Evolutionary conservation across 2,113 vertebrate species (phyloP), one percentile per base, ranked within the genome.

Genomic region (Cygnus buccinator): DNA sequence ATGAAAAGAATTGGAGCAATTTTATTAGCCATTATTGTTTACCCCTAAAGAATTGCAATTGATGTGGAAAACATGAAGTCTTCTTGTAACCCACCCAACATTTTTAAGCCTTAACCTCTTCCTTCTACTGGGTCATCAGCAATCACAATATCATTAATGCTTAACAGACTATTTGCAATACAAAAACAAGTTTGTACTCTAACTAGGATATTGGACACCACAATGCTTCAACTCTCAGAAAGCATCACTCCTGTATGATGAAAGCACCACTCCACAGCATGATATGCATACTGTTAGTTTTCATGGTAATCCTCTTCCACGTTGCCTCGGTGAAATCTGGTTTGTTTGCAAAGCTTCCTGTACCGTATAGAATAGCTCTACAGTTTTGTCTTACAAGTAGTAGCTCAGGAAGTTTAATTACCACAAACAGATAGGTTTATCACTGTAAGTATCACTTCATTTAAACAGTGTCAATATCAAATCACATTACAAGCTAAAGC

Each of bases 271-370:
- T 39, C 33, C 23, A 50, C 48, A 50, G 48, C 13, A 50, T 50
- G 48, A 50, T 6, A n/a, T 2, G 31, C n/a, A 46, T 48, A 5
- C 67, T 43, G 17, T 0, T 43, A 58, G 22, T 1, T 70, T 39
- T 50, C 61, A 29, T 33, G 33, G 8, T 12, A 43, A n/a, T 8
- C 35, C 46, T 44, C 48, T 39, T 41, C 15, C 37, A 5, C 25
- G 0, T 4, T 25, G 73, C 57, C 43, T 35, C 33, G 25, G 8
- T 19, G 18, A 10, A 52, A 75, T 37, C 16, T 17, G 43, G 48
- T 71, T 15, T 22, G 57, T 48, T 91, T 93, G 94, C 87, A 95
- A 84, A 91, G 89, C 66, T 96, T 93, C 91, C 95, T 91, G 94
- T 33, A 46, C 2, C 0, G 4, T 11, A 46, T 28, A 73, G 28